Conservation (phyloP, 1,140 invertebrate species). For the Halictus rubicundus region DNA sequence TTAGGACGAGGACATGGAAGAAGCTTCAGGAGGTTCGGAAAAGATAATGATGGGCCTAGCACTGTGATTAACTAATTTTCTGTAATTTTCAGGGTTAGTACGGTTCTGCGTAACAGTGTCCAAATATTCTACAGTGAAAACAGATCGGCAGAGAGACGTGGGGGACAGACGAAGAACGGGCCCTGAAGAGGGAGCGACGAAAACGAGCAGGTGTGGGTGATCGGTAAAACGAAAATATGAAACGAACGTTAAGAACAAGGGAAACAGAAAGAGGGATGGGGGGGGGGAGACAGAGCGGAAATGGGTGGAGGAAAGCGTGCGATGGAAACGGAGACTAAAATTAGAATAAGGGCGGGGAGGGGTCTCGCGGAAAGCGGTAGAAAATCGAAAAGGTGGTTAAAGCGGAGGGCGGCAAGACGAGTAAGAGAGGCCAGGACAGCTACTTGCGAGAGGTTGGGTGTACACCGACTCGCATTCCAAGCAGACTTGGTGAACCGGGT, state of each 20-base stretch:
- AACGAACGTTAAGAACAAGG: neutral
- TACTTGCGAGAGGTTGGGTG: constrained; percentile 48
- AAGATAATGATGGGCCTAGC: too few species aligned
- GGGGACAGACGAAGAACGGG: neutral
- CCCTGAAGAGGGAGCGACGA: neutral
- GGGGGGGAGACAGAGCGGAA: too few species aligned
- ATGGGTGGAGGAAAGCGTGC: neutral
- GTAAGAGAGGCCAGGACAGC: constrained; percentile 32
- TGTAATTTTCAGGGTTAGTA: too few species aligned
- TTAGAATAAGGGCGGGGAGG: constrained; percentile 25
- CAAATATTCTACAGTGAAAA: too few species aligned
- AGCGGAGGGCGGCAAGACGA: constrained; percentile 25
- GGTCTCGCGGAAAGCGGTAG: constrained; percentile 9
- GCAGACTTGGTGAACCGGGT: constrained; percentile 76
- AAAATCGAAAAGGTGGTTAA: constrained; percentile 45
- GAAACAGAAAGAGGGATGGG: neutral
- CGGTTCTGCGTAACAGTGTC: too few species aligned
- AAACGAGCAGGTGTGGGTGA: constrained; percentile 26
- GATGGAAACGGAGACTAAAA: constrained; percentile 40
- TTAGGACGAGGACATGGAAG: too few species aligned
- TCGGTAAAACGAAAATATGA: constrained; percentile 49
- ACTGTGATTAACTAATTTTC: too few species aligned
- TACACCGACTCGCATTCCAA: constrained; percentile 75
- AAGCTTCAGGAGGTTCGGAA: too few species aligned
- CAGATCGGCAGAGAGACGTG: too few species aligned